A percentile compares a stretch with the other conserved stretches of the same genome.
Conservation (phyloP, 2,113 vertebrate species). For the Chrysemys picta region DNA sequence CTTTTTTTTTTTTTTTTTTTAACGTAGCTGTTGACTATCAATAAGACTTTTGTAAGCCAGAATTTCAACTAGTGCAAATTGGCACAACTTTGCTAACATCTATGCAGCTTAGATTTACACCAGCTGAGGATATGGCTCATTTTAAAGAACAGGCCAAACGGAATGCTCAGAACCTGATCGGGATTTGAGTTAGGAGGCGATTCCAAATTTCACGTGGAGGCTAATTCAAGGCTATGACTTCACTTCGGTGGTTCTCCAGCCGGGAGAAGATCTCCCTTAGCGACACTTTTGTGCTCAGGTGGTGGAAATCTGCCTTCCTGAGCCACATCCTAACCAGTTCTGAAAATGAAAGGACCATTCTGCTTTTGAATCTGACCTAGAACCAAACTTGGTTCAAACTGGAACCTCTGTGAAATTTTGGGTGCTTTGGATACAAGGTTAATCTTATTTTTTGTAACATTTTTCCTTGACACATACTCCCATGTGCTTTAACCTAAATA, state of each 20-base stretch:
- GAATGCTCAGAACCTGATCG: fast-evolving
- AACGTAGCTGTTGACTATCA: fast-evolving
- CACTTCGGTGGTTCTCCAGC: not conserved
- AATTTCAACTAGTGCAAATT: not conserved
- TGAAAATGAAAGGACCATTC: not conserved
- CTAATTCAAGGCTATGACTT: not conserved
- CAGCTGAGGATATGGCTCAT: fast-evolving
- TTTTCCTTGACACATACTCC: constrained; percentile 22
- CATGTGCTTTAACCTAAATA: not conserved
- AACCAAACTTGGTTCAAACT: not conserved
- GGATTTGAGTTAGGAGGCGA: fast-evolving
- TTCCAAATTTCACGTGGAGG: fast-evolving
- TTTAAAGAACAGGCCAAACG: fast-evolving
- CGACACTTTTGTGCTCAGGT: not conserved
- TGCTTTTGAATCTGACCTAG: not conserved
- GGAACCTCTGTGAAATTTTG: not conserved
- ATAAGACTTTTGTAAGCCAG: fast-evolving
- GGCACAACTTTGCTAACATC: fast-evolving
- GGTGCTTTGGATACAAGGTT: not conserved
- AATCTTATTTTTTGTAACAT: not conserved
- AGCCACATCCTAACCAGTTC: fast-evolving
- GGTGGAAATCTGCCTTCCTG: not conserved
- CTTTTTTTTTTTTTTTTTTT: not conserved
- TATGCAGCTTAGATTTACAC: not conserved
- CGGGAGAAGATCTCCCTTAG: not conserved